Evolutionary conservation across 2,888 invertebrate genomes (phyloP).

Genomic region (Melipona bicolor): DNA sequence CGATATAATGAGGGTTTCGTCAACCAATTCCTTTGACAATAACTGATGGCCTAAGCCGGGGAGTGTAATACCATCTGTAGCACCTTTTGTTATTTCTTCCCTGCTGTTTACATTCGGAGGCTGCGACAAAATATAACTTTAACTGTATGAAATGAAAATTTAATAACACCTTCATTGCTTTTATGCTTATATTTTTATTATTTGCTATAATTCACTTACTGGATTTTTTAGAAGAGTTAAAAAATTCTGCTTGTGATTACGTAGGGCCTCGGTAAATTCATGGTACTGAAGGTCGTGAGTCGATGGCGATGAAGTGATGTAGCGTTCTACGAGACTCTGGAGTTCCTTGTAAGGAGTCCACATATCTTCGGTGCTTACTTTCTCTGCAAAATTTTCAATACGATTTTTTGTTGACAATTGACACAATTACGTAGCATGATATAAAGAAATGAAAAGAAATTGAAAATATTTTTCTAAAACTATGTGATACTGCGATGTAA

Average conservation of each 20-base stretch:
- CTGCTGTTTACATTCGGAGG: slow-evolving; percentile 92
- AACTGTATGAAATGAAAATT: neutral
- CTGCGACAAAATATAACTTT: slow-evolving; percentile 83
- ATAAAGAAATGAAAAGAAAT: neutral
- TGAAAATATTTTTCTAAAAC: neutral
- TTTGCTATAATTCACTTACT: slow-evolving; percentile 85
- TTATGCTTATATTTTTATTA: too few relatives aligned
- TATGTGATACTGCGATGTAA: neutral
- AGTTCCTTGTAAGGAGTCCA: slow-evolving; percentile 94
- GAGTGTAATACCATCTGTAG: slow-evolving; percentile 91
- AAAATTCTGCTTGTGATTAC: slow-evolving; percentile 94
- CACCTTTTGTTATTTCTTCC: slow-evolving; percentile 92
- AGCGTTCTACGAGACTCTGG: slow-evolving; percentile 88
- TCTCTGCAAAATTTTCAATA: slow-evolving; percentile 69
- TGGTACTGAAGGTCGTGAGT: slow-evolving; percentile 86
- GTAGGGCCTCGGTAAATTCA: slow-evolving; percentile 90
- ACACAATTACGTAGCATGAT: neutral
- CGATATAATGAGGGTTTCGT: slow-evolving; percentile 96
- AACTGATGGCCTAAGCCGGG: slow-evolving; percentile 90
- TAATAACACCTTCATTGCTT: neutral
- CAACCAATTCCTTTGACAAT: slow-evolving; percentile 93
- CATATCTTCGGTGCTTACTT: slow-evolving; percentile 88
- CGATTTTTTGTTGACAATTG: neutral
- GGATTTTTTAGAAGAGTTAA: slow-evolving; percentile 93
- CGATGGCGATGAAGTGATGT: slow-evolving; percentile 86